Evolutionary conservation across 1,140 invertebrate genomes (phyloP), one percentile per base, ranked within the genome.

Genomic region (Charaxes varanes): DNA sequence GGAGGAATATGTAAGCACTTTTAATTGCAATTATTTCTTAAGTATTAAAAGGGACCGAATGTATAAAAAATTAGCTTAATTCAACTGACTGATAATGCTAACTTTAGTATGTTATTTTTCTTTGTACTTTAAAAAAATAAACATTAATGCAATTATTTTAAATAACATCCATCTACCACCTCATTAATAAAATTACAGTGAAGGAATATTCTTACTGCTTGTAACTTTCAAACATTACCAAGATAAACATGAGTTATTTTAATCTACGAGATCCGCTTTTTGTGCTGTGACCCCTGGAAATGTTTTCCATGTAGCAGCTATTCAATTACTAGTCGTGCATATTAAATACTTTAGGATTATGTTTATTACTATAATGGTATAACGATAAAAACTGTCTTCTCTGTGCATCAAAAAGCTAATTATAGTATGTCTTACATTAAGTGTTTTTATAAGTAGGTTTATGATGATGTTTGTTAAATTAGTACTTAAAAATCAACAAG

Each of bases 401-500:
- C 17, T 15, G 12, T 28, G 12, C 14, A 21, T 22, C 11, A 16
- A 12, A 34, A 13, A 34, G 11, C 19, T 14, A 12, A 33, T 33
- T n/a, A 12, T 33, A 33, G 31, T 19, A 19, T 34, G 14, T 7
- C 12, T 41, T 17, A 26, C 24, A 15, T 16, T 37, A 28, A 35
- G 32, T 41, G 53, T 54, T 65, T 74, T 74, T 60, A 69, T 61
- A 67, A 67, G 61, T 73, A 79, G 68, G 55, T 53, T 55, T 62
- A 55, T 53, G 57, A 52, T 41, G 28, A 54, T 59, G 47, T n/a
- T n/a, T n/a, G n/a, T 57, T 67, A 66, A 57, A 64, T 69, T 81
- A 78, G 72, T 79, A 81, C 77, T 81, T 81, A 79, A 74, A 53
- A 53, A 62, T 55, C 40, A 36, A 70, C 62, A 62, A 54, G 54